Evolutionary conservation across 2,113 vertebrate species (phyloP), one percentile per base, ranked within the genome.

Genomic region (Amia ocellicauda): DNA sequence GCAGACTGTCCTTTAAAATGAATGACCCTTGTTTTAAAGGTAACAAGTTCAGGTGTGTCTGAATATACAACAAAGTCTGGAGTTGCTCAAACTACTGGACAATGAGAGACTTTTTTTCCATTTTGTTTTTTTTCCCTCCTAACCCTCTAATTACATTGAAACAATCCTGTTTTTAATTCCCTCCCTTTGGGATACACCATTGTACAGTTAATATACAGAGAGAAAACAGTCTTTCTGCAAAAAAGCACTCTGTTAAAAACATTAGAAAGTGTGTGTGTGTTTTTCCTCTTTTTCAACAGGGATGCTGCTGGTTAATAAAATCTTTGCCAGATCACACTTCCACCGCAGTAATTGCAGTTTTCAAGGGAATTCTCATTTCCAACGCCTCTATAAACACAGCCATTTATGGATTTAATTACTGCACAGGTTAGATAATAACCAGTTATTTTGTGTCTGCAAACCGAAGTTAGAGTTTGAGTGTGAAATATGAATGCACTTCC

Each of bases 371-470:
- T 80, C 74, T 76, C 74, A 71, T 72, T 67, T 76, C 82, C 80
- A 76, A 77, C 63, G 68, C 78, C 63, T 83, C 72, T 75, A 67
- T 80, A 85, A 87, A 84, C 77, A 85, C 22, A 19, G 64, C 61
- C 81, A 77, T 65, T 82, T 82, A 86, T 58, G 69, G 78, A 78
- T 78, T 76, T 83, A 86, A 87, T 83, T 81, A 75, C 78, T 63
- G 58, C 63, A 23, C 72, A 69, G 75, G 71, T 80, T 76, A 69
- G 76, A 75, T 73, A 77, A 76, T 74, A 77, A 78, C 60, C 74
- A 80, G 73, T 69, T 83, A 78, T 83, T 85, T 70, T 63, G 71
- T 51, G 14, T 54, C 62, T 53, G 64, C 58, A 43, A 31, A 73
- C 64, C 52, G 64, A 68, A 75, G 67, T 71, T 62, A 41, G 54